Base-by-base conservation (phyloP, 1,140 invertebrate genomes). In the Gryon sp. region DNA sequence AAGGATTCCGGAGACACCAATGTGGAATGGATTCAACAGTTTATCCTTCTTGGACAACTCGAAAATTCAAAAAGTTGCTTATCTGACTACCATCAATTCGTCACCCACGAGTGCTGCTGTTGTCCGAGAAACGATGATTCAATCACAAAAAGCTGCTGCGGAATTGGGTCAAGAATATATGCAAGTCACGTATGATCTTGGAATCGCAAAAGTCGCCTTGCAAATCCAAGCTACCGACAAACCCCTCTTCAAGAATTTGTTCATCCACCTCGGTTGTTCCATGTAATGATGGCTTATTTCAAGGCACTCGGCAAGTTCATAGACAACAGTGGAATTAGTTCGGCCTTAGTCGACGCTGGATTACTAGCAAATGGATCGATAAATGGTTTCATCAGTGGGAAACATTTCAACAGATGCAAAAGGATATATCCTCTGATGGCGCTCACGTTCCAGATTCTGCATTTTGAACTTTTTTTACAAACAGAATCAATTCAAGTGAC, bases 201-300 rank as follows among this genome's bases (percentile, higher is more conserved):
- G 76, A 19, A 86, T 86, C 28, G 86, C 85, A 12, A 88, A 86
- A 80, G 55, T 82, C n/a, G 87, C 82, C 19, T 50, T 84, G 5
- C 76, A 83, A 81, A 84, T 87, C 38, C 84, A 88, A 76, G 48
- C 22, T 11, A 66, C 34, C 6, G 82, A 88, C 78, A 62, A 68
- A 16, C 68, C 80, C 9, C 53, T 9, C 26, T 89, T 82, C 74
- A 45, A 87, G 28, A 86, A 89, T 55, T 38, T 90, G 45, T 90
- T 90, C 63, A 89, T 90, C 14, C 85, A 89, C 62, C 59, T 90
- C 11, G 90, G 89, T 32, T 83, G 0, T 90, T 90, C 59, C 89
- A 90, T 60, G 83, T 90, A 11, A 83, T 84, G 78, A 79, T 90
- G 82, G 75, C 88, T 4, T 90, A 81, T 68, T 90, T 90, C 57